Percentiles rank a stretch among this genome's conserved stretches.
phyloP scores from a whole-genome alignment of 2,797 vertebrate genomes.

The Salarias fasciatus region DNA sequence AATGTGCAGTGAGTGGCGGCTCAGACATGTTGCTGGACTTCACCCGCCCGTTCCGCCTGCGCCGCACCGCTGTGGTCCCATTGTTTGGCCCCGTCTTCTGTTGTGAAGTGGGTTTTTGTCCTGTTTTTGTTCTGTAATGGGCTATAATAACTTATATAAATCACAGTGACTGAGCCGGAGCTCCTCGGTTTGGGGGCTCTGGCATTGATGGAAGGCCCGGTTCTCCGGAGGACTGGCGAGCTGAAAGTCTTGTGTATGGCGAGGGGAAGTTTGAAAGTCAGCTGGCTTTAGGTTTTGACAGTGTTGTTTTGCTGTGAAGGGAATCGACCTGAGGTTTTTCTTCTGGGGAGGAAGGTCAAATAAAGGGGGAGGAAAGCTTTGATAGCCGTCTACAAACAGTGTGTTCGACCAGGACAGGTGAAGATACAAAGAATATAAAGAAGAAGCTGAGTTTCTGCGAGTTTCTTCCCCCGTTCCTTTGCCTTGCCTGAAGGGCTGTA shows the following conservation, averaged over 20 bases:
- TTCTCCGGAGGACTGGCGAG: conserved; percentile 65
- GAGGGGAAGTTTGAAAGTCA: conserved; percentile 77
- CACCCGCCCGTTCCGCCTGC: conserved; percentile 53
- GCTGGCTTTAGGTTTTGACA: conserved; percentile 70
- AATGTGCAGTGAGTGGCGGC: conserved; percentile 77
- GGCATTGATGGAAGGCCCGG: conserved; percentile 81
- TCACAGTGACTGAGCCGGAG: conserved; percentile 77
- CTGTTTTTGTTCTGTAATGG: conserved; percentile 81
- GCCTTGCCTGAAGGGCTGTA: conserved; percentile 69
- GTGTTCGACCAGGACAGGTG: conserved; percentile 75
- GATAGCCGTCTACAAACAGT: conserved; percentile 76
- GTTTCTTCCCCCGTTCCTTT: conserved; percentile 43
- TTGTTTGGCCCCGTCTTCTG: conserved; percentile 70
- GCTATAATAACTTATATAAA: conserved; percentile 86
- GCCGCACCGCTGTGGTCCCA: conserved; percentile 67
- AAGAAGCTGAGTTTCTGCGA: conserved; percentile 56
- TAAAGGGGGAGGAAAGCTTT: conserved; percentile 73
- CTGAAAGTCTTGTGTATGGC: conserved; percentile 67
- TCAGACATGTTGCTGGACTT: conserved; percentile 77
- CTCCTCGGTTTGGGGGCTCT: conserved; percentile 70
- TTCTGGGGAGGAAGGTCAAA: conserved; percentile 77
- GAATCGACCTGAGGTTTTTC: conserved; percentile 73
- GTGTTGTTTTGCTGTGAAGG: conserved; percentile 71
- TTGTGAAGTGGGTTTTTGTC: conserved; percentile 78
- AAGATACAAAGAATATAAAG: conserved; percentile 59